Evolutionary conservation across 2,888 invertebrate species (phyloP).

Genomic region (Acleris literana): DNA sequence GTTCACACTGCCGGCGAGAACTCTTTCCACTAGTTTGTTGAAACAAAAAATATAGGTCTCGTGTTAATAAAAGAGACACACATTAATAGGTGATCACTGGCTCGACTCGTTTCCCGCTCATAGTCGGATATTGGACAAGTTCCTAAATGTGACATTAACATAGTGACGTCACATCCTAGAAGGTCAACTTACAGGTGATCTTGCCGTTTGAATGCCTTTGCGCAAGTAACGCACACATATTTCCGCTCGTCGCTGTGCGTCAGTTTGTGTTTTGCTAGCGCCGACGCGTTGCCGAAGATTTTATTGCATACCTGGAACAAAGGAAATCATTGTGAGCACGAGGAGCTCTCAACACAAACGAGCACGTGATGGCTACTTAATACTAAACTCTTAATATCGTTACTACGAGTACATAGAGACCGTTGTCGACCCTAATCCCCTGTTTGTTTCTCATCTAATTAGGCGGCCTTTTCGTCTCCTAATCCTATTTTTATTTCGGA

Average conservation of each 20-base stretch:
- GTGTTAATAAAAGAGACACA: no score
- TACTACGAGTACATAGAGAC: conserved; percentile 45
- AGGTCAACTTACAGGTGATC: conserved; percentile 95
- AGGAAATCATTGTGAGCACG: conserved; percentile 4
- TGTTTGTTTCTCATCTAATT: conserved; percentile 74
- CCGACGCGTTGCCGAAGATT: conserved; percentile 98
- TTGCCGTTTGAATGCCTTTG: conserved; percentile 99
- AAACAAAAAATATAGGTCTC: no score
- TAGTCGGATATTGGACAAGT: no score
- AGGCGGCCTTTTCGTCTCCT: conserved; percentile 58
- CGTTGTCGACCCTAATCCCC: conserved; percentile 64
- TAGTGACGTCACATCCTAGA: background rate
- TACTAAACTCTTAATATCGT: conserved; percentile 37
- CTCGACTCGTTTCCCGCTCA: no score
- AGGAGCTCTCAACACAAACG: no score
- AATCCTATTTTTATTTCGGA: conserved; percentile 62
- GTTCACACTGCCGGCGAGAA: no score
- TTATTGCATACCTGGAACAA: conserved; percentile 94
- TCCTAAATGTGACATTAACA: no score
- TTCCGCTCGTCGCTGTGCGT: conserved; percentile 99
- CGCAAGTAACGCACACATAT: conserved; percentile 97
- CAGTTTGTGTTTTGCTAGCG: conserved; percentile 97
- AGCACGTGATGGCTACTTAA: conserved; percentile 9
- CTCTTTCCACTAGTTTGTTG: no score
- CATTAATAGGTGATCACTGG: no score